These are phyloP conservation scores for Cyprinodon diabolis DNA, from an alignment of 2,797 vertebrate genomes.

Conservation along the genomic window DNA sequence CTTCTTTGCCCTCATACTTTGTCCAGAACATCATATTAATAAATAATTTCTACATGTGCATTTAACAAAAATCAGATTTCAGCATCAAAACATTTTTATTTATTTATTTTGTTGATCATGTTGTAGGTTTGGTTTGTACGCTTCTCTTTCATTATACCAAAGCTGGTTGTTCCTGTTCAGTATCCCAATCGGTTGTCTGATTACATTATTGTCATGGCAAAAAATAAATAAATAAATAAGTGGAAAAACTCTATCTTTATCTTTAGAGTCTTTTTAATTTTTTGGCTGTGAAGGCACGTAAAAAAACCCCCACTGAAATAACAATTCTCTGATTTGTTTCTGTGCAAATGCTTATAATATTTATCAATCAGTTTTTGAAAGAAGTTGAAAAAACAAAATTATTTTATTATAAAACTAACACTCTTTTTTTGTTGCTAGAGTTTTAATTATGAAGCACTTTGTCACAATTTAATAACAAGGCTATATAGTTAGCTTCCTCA, in stretches of 20 bases:
- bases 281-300: not conserved
- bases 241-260: constrained; percentile 15
- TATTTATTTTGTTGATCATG: not conserved
- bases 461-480: not conserved
- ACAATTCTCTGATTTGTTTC: constrained; percentile 2
- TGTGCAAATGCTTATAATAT: constrained; percentile 25
- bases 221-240: not conserved
- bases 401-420: not conserved
- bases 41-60: not conserved
- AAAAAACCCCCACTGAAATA: not conserved
- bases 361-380: not conserved
- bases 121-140: no score
- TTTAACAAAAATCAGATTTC: not conserved
- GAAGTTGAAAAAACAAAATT: not conserved
- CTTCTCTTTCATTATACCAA: not conserved
- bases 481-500: not conserved
- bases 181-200: not conserved
- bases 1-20: not conserved
- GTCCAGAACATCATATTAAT: not conserved
- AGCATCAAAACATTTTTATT: not conserved
- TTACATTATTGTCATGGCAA: not conserved
- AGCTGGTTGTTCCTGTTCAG: constrained; percentile 6
- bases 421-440: not conserved
- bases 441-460: constrained; percentile 4
- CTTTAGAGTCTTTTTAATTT: constrained; percentile 22